Conservation (phyloP, 2,797 vertebrate genomes). For the Rhinatrema bivittatum region DNA sequence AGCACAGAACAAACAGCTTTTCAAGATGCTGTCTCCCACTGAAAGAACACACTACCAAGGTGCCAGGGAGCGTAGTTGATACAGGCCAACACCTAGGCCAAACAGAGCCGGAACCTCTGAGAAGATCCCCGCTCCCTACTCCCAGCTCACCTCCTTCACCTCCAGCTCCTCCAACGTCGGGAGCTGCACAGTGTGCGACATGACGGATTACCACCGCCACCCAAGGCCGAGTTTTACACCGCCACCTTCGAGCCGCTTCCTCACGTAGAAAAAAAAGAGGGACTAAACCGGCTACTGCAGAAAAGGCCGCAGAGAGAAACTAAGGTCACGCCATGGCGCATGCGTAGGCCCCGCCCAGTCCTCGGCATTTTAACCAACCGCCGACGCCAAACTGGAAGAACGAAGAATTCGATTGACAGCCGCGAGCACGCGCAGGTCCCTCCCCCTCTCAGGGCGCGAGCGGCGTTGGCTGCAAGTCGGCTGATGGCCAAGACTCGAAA, state of each 20-base stretch:
- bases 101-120: not conserved
- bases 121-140: not conserved
- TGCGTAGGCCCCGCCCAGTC: conserved; percentile 13
- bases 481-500: not conserved
- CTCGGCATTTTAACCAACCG: not conserved
- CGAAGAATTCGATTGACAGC: no score
- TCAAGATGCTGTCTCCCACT: no score
- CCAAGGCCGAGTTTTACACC: no score
- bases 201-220: conserved; percentile 42
- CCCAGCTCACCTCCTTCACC: conserved; percentile 75
- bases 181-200: conserved; percentile 65
- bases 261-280: no score
- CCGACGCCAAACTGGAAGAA: not conserved
- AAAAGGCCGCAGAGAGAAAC: not conserved
- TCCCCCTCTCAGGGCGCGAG: no score
- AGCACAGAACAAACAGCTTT: no score
- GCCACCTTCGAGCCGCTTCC: no score
- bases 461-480: accelerated
- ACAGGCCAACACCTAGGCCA: not conserved
- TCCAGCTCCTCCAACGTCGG: conserved; percentile 74
- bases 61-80: no score
- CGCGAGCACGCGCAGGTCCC: no score
- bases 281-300: not conserved
- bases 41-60: no score
- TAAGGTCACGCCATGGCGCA: conserved; percentile 12